A percentile compares a stretch with the other conserved stretches of the same genome.
These are phyloP conservation scores for Limnothrissa miodon DNA, from an alignment of 2,113 vertebrate species.

Conservation along the genomic window DNA sequence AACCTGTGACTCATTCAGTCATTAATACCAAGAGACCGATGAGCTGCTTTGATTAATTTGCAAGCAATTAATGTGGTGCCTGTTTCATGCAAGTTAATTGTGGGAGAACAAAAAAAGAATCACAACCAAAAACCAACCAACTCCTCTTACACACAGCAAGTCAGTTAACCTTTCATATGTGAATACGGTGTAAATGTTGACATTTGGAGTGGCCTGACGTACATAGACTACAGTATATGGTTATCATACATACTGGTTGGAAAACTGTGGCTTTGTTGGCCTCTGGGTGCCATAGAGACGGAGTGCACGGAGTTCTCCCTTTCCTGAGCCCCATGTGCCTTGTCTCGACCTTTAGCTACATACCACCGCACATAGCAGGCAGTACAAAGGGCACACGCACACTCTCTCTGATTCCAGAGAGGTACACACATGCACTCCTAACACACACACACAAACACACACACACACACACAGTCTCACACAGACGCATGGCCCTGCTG, in stretches of 20 bases:
- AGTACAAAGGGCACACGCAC: conserved; percentile 70
- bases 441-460: conserved; percentile 37
- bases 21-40: neutral
- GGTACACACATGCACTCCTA: neutral
- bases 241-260: neutral
- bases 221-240: too few species aligned
- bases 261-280: conserved; percentile 47
- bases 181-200: neutral
- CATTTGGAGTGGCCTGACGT: neutral
- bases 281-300: conserved; percentile 43
- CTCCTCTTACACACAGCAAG: neutral
- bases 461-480: conserved; percentile 20
- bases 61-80: neutral
- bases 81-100: neutral
- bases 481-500: conserved; percentile 26
- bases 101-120: neutral
- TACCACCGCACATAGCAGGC: conserved; percentile 73
- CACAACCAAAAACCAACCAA: conserved; percentile 15
- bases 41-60: neutral
- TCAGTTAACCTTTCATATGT: neutral
- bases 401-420: neutral
- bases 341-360: conserved; percentile 73
- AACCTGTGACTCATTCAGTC: neutral
- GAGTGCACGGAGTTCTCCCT: conserved; percentile 55
- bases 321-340: conserved; percentile 60